Base-by-base conservation (phyloP, 1,140 invertebrate species). In the Megalonaias nervosa region DNA sequence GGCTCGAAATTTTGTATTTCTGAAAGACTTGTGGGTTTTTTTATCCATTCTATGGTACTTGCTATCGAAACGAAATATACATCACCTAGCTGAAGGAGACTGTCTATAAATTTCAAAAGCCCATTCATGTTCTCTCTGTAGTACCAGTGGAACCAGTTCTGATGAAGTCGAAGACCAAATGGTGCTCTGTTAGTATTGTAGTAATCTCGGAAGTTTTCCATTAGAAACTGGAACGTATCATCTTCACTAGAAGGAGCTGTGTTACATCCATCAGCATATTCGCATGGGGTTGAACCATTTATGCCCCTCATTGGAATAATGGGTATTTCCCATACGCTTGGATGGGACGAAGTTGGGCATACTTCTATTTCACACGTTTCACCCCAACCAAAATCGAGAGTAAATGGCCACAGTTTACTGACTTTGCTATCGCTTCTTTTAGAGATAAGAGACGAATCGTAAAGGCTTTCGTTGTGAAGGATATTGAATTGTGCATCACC, bases 91-190 rank as follows among this genome's bases (percentile, higher is more conserved):
- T 67, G 57, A 17, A 82, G 59, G n/a, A 86, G 57, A 31, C 64
- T 78, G 56, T 83, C 79, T 60, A 86, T 19, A 68, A 86, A 86
- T 59, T 82, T 77, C 14, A 73, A 78, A n/a, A 86, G 75, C 55
- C 79, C 84, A n/a, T 74, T 61, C 14, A 86, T 62, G 69, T 84
- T 84, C 26, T 77, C 74, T 31, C 70, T 38, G 62, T 81, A 80
- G 62, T 78, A 82, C 76, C 78, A 81, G 59, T 84, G 81, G 55
- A 87, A 87, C 86, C 86, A 87, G 19, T 79, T 80, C 38, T 84
- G 82, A 57, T 76, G 82, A 31, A 87, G 71, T 65, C 82, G 78
- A 55, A 87, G 77, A 23, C 83, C 84, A 67, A 84, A 85, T 2
- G 86, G 86, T 5, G 84, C 79, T 31, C 70, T 80, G 61, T 84